Percentiles rank a stretch among this genome's conserved stretches.
These are phyloP conservation scores for Amphibalanus amphitrite DNA, from an alignment of 1,140 invertebrate genomes.

Conservation along the genomic window DNA sequence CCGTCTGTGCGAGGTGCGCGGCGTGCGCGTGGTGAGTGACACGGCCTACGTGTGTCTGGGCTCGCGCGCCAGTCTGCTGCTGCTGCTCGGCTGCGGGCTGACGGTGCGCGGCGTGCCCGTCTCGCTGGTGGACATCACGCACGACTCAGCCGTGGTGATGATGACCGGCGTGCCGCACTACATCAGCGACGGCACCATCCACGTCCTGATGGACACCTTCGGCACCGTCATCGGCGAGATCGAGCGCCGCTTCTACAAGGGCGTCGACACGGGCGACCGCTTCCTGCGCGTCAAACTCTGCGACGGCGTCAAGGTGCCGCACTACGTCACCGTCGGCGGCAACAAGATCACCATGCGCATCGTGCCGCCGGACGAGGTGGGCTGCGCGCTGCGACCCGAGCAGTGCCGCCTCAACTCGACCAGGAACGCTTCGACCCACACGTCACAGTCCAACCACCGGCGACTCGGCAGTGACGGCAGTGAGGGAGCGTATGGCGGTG, in stretches of 20 bases:
- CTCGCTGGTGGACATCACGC: conserved; percentile 22
- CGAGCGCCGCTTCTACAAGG: conserved; percentile 27
- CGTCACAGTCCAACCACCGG: conserved; percentile 1
- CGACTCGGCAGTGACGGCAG: background rate
- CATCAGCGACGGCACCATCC: conserved; percentile 23
- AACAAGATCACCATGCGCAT: conserved; percentile 20
- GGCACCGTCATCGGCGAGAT: conserved; percentile 26
- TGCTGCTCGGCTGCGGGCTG: conserved; percentile 20
- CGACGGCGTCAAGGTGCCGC: conserved; percentile 20
- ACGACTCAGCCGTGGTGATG: conserved; percentile 23
- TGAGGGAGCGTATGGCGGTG: background rate
- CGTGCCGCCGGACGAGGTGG: conserved; percentile 16
- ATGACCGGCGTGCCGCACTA: conserved; percentile 25
- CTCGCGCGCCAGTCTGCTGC: conserved; percentile 19
- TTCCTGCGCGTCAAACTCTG: conserved; percentile 23
- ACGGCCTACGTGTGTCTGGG: conserved; percentile 24
- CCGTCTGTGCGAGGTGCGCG: conserved; percentile 21
- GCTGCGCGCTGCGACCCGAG: conserved; percentile 14
- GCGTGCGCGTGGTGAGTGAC: conserved; percentile 22
- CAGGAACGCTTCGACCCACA: background rate
- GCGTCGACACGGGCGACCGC: conserved; percentile 29
- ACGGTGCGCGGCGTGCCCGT: conserved; percentile 22
- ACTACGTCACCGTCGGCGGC: conserved; percentile 22
- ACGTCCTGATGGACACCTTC: conserved; percentile 23
- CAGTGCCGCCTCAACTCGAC: conserved; percentile 4